Evolutionary conservation across 1,140 invertebrate genomes (phyloP).

Genomic region (Watersipora subatra): DNA sequence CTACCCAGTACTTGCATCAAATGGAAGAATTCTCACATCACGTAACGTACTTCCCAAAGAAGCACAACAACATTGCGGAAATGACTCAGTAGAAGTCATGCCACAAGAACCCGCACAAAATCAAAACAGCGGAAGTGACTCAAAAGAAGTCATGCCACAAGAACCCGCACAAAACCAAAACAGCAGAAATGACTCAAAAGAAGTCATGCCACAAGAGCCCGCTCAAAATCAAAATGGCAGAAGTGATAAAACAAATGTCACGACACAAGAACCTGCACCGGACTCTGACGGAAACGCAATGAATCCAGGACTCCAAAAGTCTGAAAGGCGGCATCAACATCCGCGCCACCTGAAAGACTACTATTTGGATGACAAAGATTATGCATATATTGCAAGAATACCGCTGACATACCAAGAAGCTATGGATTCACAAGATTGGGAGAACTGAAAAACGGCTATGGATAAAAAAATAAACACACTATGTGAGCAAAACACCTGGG

Average conservation of each 20-base stretch:
- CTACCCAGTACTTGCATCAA: no score
- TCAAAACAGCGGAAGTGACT: not conserved
- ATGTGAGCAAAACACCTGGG: conserved; percentile 35
- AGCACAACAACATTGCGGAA: no score
- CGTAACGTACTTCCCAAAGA: no score
- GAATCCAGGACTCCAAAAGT: not conserved
- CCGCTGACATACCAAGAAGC: conserved; percentile 24
- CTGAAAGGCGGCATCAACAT: not conserved
- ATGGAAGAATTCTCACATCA: no score
- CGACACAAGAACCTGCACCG: not conserved
- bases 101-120: no score
- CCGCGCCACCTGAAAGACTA: not conserved
- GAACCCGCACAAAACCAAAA: not conserved
- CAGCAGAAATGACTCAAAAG: not conserved
- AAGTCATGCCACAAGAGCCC: not conserved
- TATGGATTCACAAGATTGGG: conserved; percentile 16
- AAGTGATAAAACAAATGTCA: not conserved
- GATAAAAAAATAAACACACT: conserved; percentile 27
- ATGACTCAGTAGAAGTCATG: no score
- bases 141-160: not conserved
- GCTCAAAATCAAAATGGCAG: no score
- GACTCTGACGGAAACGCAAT: not conserved
- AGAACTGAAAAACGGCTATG: conserved; percentile 33
- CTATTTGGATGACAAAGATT: not conserved
- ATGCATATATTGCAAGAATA: conserved; percentile 2